Percentiles rank a stretch among this genome's conserved stretches.
Evolutionary conservation across 1,140 invertebrate species (phyloP).

Genomic region (Calliopsis andreniformis): DNA sequence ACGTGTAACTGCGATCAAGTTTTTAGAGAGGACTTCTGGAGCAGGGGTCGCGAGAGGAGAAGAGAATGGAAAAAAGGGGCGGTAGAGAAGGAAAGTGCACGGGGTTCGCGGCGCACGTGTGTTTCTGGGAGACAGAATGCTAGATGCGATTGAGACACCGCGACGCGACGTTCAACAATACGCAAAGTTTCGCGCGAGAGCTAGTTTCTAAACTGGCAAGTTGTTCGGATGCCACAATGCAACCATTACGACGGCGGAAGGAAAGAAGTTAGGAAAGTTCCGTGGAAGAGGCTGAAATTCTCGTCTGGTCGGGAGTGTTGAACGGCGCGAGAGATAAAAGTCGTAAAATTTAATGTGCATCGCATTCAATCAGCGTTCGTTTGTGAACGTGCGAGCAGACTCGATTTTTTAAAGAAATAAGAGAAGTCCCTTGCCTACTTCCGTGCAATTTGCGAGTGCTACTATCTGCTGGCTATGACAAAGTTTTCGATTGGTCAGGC

Average conservation of each 20-base stretch:
- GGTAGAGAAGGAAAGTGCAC: not conserved
- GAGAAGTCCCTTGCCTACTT: too few relatives aligned
- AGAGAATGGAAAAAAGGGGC: too few relatives aligned
- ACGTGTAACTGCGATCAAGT: slow-evolving; percentile 12
- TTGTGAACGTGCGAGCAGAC: slow-evolving; percentile 7
- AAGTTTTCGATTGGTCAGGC: too few relatives aligned
- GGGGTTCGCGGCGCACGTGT: slow-evolving; percentile 16
- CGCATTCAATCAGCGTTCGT: slow-evolving; percentile 42
- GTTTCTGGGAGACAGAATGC: slow-evolving; percentile 9
- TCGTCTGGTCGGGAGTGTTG: not conserved
- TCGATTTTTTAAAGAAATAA: too few relatives aligned
- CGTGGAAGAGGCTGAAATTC: not conserved
- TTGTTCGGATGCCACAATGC: slow-evolving; percentile 34
- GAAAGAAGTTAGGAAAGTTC: slow-evolving; percentile 59
- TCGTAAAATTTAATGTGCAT: slow-evolving; percentile 38
- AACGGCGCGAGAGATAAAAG: slow-evolving; percentile 13
- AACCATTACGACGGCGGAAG: slow-evolving; percentile 46
- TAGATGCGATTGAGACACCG: slow-evolving; percentile 23
- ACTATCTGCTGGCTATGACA: too few relatives aligned
- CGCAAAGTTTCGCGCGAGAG: slow-evolving; percentile 36
- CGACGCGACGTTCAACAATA: slow-evolving; percentile 6
- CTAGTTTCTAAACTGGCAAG: not conserved
- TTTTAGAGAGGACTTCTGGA: slow-evolving; percentile 1
- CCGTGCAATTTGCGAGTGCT: too few relatives aligned
- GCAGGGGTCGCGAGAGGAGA: not conserved